Evolutionary conservation across 2,113 vertebrate species (phyloP), one percentile per base, ranked within the genome.

Genomic region (Ageneiosus marmoratus): DNA sequence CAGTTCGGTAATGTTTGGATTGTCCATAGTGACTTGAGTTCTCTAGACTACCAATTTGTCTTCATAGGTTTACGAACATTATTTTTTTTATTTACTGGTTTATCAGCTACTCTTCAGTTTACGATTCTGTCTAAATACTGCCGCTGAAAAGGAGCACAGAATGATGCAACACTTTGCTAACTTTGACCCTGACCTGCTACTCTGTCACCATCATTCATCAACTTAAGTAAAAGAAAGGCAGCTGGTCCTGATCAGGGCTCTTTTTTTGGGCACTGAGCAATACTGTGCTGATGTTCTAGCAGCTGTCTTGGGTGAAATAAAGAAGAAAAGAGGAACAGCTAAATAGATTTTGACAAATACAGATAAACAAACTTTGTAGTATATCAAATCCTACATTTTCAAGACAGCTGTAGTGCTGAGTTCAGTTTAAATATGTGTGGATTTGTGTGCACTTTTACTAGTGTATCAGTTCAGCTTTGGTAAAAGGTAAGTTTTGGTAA

Each of bases 121-220:
- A 24, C 24, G 37, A n/a, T 46, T 44, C 65, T 46, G 46, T 48
- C 5, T 27, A 44, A 48, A n/a, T 16, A 27, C 12, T 72, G 13
- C 11, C 5, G 1, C n/a, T 74, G 72, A 51, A 51, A 20, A 51
- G 48, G n/a, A 9, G n/a, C 32, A 29, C 72, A 74, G 72, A 74
- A 74, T 73, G 46, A 50, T 50, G 70, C 72, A 51, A 13, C 72
- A 32, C 46, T 73, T 73, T 48, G 46, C 70, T 48, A 50, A 16
- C 72, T 46, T 74, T 74, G 46, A 32, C 46, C 16, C 48, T 51
- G 72, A 50, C 44, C 58, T 50, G 58, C 44, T 48, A 50, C 50
- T 50, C 22, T 74, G 24, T 20, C 60, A 22, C 18, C 44, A 63
- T 10, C 18, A 65, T 79, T 79, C 16, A 13, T 48, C 58, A 29